These are phyloP conservation scores for Latrodectus hesperus DNA, from an alignment of 2,888 invertebrate genomes.

Conservation along the genomic window DNA sequence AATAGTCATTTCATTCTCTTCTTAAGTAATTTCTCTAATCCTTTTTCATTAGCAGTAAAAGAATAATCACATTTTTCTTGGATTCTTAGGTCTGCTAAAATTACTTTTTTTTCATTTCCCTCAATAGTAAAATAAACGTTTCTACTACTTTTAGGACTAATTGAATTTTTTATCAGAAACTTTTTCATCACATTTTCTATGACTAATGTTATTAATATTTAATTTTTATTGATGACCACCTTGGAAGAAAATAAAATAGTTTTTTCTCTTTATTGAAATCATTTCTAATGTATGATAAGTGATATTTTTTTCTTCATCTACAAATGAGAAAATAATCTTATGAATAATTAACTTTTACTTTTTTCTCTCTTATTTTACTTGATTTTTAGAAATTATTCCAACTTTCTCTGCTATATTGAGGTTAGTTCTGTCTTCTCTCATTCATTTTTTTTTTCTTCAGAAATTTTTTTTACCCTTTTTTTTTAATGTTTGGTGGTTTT, in stretches of 20 bases:
- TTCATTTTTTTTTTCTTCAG: no score
- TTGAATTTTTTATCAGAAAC: constrained; percentile 46
- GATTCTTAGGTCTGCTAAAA: constrained; percentile 11
- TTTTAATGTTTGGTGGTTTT: no score
- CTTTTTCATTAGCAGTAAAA: constrained; percentile 46
- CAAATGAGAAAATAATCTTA: constrained; percentile 16
- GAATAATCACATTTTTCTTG: constrained; percentile 23
- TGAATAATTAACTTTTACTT: constrained; percentile 46
- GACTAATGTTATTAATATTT: constrained; percentile 45
- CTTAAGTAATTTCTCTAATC: constrained; percentile 39
- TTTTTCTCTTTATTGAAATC: constrained; percentile 17
- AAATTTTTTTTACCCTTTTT: no score
- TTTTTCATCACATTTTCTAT: constrained; percentile 13
- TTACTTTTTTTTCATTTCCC: background rate
- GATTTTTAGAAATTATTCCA: background rate
- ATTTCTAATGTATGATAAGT: background rate
- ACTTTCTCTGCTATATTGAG: background rate
- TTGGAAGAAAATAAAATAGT: constrained; percentile 31
- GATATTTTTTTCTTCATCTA: constrained; percentile 20
- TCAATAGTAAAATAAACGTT: constrained; percentile 17
- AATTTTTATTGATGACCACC: constrained; percentile 52
- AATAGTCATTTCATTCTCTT: constrained; percentile 2
- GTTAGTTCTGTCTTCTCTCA: no score
- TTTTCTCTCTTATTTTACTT: background rate
- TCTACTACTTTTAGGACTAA: constrained; percentile 42